A percentile compares a stretch with the other conserved stretches of the same genome.
Evolutionary conservation across 2,113 vertebrate species (phyloP).

Genomic region (Crotalus viridis): DNA sequence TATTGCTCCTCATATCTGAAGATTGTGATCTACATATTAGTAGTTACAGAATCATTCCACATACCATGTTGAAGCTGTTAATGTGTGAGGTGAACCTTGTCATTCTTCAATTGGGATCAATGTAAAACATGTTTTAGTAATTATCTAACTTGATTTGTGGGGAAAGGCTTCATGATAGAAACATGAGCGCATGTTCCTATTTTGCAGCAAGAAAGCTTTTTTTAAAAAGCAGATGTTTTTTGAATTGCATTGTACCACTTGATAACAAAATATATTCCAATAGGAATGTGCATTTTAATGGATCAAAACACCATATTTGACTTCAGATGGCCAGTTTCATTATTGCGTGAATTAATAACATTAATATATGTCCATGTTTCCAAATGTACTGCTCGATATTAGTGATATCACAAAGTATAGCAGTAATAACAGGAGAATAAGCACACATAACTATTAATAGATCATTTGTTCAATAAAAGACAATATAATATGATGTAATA

Average conservation of each 20-base stretch:
- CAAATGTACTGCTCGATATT: slow-evolving; percentile 65
- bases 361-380: slow-evolving; percentile 51
- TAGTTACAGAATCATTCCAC: slow-evolving; percentile 46
- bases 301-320: slow-evolving; percentile 64
- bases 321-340: slow-evolving; percentile 54
- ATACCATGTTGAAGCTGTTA: slow-evolving; percentile 47
- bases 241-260: slow-evolving; percentile 66
- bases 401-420: slow-evolving; percentile 61
- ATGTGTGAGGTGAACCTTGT: slow-evolving; percentile 60
- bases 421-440: slow-evolving; percentile 56
- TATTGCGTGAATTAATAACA: slow-evolving; percentile 59
- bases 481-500: slow-evolving; percentile 95
- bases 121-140: slow-evolving; percentile 60
- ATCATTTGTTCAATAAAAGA: slow-evolving; percentile 87
- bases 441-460: slow-evolving; percentile 56
- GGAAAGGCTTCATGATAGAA: slow-evolving; percentile 71
- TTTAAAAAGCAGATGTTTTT: slow-evolving; percentile 49
- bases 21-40: slow-evolving; percentile 50
- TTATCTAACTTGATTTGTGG: slow-evolving; percentile 67
- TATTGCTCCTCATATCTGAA: slow-evolving; percentile 44
- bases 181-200: slow-evolving; percentile 72
- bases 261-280: slow-evolving; percentile 24
- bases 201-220: slow-evolving; percentile 56
- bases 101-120: slow-evolving; percentile 66
- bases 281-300: slow-evolving; percentile 61